These are phyloP conservation scores for Panagrolaimus sp. DNA, from an alignment of 1,140 invertebrate genomes.

Conservation along the genomic window DNA sequence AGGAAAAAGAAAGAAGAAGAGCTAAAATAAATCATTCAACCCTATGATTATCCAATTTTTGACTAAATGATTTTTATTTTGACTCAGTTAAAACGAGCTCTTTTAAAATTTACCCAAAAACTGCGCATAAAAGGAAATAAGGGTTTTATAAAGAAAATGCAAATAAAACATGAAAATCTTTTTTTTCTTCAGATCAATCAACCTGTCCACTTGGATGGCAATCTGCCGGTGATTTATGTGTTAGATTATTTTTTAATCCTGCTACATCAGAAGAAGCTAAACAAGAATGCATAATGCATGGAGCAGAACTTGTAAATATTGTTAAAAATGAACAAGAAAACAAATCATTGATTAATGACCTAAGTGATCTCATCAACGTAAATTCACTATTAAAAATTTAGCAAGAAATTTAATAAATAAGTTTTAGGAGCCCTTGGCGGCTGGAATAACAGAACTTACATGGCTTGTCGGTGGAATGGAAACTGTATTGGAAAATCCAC, in stretches of 20 bases:
- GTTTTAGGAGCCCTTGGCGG: slow-evolving; percentile 1
- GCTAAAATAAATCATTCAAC: background rate
- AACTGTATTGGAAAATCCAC: slow-evolving; percentile 8
- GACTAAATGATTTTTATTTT: background rate
- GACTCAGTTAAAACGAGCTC: background rate
- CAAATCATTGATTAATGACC: slow-evolving; percentile 16
- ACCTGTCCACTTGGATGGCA: slow-evolving; percentile 22
- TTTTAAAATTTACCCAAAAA: background rate
- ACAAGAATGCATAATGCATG: slow-evolving; percentile 12
- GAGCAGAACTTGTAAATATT: slow-evolving; percentile 20
- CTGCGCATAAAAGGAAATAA: too few species aligned
- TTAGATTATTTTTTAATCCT: slow-evolving; percentile 14
- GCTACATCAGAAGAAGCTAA: slow-evolving; percentile 15
- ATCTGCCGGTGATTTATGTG: slow-evolving; percentile 18
- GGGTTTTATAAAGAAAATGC: background rate
- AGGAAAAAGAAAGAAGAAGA: background rate
- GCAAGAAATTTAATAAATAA: background rate
- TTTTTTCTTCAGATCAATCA: slow-evolving; percentile 26
- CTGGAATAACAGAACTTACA: slow-evolving; percentile 18
- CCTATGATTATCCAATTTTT: slow-evolving; percentile 11
- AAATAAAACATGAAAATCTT: background rate
- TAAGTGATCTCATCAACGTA: slow-evolving; percentile 18
- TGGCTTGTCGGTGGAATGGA: slow-evolving; percentile 23
- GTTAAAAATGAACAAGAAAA: slow-evolving; percentile 21
- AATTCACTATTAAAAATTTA: background rate